A percentile compares a stretch with the other conserved stretches of the same genome.
These are phyloP conservation scores for Polymixis flavicincta DNA, from an alignment of 2,888 invertebrate species.

Conservation along the genomic window DNA sequence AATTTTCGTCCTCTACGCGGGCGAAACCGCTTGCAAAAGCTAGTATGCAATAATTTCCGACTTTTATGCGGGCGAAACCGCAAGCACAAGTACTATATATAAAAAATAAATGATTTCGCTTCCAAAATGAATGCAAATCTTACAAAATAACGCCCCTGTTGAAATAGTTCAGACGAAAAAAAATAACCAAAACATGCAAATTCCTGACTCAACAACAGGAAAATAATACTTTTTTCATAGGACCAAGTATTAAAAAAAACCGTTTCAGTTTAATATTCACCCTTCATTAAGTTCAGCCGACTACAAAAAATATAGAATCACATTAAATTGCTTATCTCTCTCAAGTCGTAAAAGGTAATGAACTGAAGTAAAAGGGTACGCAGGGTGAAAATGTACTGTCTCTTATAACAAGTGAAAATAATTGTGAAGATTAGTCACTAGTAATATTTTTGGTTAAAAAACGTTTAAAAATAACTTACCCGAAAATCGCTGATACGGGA, in stretches of 20 bases:
- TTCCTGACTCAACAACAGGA: background rate
- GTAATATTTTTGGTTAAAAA: background rate
- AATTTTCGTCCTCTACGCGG: too few relatives aligned
- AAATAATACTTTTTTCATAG: background rate
- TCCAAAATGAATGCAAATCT: background rate
- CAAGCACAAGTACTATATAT: too few relatives aligned
- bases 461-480: too few relatives aligned
- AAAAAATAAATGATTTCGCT: background rate
- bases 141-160: background rate
- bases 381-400: constrained; percentile 29
- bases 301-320: constrained; percentile 43
- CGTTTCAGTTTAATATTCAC: constrained; percentile 26
- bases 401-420: constrained; percentile 34
- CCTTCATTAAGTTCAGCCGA: constrained; percentile 34
- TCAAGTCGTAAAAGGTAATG: constrained; percentile 59
- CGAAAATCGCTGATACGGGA: too few relatives aligned
- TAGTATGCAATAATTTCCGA: too few relatives aligned
- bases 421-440: constrained; percentile 16
- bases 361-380: constrained; percentile 35
- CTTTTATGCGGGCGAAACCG: too few relatives aligned
- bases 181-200: background rate
- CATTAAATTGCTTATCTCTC: constrained; percentile 46
- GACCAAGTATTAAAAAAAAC: constrained; percentile 9
- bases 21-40: too few relatives aligned
- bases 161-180: background rate